Base-by-base conservation (phyloP, 2,113 vertebrate genomes). In the Malurus cyaneus region DNA sequence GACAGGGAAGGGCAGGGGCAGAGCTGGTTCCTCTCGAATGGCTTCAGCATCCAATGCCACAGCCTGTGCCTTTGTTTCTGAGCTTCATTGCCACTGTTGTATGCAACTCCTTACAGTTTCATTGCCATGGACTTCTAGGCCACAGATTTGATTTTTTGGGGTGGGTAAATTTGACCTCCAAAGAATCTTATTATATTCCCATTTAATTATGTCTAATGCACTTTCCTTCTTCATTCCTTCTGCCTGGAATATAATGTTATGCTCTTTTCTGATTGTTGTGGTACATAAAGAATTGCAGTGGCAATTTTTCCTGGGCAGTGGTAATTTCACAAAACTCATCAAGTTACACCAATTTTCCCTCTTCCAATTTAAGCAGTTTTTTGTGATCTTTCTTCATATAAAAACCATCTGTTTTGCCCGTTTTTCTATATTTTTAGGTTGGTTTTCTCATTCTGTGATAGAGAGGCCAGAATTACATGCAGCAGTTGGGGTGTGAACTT, bases 401-500 rank as follows among this genome's bases (percentile, higher is more conserved):
- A 44, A 62, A 66, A 17, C 8, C 47, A 60, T 66, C 28, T 66
- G 5, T 70, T 61, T 29, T 52, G 34, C 52, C 18, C 8, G 19
- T 36, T 77, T 59, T 49, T 64, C 12, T 59, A 7, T 6, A 2
- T 31, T 47, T 76, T 81, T 26, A 34, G 18, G 11, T 36, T 79
- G 15, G 28, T 42, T 81, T 87, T 69, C 50, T 34, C 23, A 31
- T 64, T 76, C 21, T 60, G 32, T 0, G 0, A 1, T 41, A 59
- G 23, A 81, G 28, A 56, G 70, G 52, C 18, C 24, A 56, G 66
- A 67, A 56, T 60, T 62, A 29, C 5, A 5, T 18, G 32, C 7
- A 47, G 23, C 29, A 29, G 9, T 79, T 1, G 0, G 14, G 5
- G 3, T 52, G 2, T 54, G 39, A 85, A 36, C 0, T 1, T 28